These are phyloP conservation scores for Benitochromis conjunctus DNA, from an alignment of 2,113 vertebrate species.

Conservation along the genomic window DNA sequence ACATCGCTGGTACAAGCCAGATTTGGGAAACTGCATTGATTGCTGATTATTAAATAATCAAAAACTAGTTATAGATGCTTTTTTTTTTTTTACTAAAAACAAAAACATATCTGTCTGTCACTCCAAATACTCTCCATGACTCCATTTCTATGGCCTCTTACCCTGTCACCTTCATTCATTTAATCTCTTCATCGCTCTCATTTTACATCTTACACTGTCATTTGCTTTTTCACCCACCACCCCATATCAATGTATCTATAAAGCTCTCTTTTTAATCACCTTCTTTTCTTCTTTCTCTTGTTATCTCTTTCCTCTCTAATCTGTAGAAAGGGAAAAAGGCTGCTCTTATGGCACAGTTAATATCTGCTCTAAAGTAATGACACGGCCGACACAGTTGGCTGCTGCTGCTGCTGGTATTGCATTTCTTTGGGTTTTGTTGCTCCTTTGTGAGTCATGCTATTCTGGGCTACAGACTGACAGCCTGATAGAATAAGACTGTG, in stretches of 20 bases:
- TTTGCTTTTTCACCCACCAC: neutral
- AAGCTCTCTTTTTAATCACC: neutral
- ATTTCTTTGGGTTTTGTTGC: conserved; percentile 12
- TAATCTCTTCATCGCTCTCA: neutral
- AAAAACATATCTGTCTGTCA: neutral
- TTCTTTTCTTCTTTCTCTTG: neutral
- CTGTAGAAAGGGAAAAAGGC: neutral
- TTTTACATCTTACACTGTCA: neutral
- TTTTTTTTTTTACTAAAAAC: neutral
- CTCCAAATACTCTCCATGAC: neutral
- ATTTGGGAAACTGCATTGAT: neutral
- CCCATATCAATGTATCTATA: neutral
- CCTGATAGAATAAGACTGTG: neutral
- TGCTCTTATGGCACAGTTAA: neutral
- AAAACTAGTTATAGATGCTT: neutral
- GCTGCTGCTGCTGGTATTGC: neutral
- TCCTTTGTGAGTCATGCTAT: conserved; percentile 50
- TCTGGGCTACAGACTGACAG: conserved; percentile 41
- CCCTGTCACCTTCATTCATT: neutral
- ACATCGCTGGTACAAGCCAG: neutral
- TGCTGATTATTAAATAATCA: neutral
- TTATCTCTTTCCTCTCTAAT: conserved; percentile 16
- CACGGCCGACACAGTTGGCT: neutral
- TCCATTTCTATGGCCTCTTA: neutral
- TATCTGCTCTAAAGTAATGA: neutral